Evolutionary conservation across 2,113 vertebrate genomes (phyloP).

Genomic region (Laticauda colubrina): DNA sequence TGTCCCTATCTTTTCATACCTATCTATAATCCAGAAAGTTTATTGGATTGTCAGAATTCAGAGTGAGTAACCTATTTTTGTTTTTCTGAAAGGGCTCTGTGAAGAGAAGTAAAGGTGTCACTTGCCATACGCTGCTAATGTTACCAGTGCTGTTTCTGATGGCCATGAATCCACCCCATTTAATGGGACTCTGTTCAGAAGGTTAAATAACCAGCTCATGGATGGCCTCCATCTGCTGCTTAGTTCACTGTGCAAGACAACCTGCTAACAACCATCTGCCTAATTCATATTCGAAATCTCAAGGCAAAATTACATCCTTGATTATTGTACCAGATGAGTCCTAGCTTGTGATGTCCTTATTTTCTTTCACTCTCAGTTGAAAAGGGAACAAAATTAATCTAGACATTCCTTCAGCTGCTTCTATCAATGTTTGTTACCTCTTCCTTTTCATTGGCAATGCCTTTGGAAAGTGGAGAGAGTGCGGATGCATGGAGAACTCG

Average conservation of each 20-base stretch:
- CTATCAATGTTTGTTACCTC: not conserved
- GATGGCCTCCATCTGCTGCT: constrained; percentile 14
- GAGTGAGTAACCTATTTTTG: not conserved
- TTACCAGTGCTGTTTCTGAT: not conserved
- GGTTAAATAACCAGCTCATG: constrained; percentile 8
- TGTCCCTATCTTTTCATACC: not conserved
- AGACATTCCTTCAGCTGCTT: not conserved
- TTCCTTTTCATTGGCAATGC: not conserved
- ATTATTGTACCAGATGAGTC: constrained; percentile 14
- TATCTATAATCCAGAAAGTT: not conserved
- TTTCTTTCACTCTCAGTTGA: not conserved
- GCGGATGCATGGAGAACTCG: too few species aligned
- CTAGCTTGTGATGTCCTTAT: not conserved
- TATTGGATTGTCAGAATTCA: not conserved
- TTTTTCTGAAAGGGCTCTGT: not conserved
- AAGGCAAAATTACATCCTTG: constrained; percentile 18
- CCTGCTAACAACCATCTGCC: constrained; percentile 14
- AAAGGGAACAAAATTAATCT: not conserved
- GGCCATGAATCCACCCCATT: not conserved
- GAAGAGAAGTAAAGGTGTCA: not conserved
- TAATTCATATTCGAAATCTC: constrained; percentile 5
- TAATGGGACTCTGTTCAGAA: not conserved
- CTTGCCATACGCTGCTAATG: not conserved
- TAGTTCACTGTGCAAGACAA: not conserved
- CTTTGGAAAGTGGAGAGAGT: not conserved